Evolutionary conservation across 2,888 invertebrate genomes (phyloP).

Genomic region (Erebia aethiops): DNA sequence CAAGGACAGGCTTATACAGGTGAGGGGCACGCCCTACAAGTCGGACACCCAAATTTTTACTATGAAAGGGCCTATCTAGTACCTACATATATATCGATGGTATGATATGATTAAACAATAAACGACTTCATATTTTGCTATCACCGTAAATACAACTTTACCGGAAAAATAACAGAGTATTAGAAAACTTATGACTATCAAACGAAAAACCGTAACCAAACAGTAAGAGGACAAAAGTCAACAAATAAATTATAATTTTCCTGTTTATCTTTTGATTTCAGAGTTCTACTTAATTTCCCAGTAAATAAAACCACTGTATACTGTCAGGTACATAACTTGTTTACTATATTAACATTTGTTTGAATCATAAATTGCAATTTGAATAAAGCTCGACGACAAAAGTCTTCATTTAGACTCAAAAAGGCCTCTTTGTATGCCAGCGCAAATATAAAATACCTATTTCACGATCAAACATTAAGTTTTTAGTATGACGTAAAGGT

Average conservation of each 20-base stretch:
- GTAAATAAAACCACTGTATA: slow-evolving; percentile 12
- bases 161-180: neutral
- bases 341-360: slow-evolving; percentile 13
- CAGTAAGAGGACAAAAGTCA: neutral
- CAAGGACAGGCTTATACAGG: too few relatives aligned
- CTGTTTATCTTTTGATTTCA: neutral
- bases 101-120: too few relatives aligned
- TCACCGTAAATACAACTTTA: too few relatives aligned
- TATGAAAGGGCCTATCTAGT: too few relatives aligned
- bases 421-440: slow-evolving; percentile 27
- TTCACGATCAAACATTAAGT: slow-evolving; percentile 38
- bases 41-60: too few relatives aligned
- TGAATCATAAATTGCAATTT: slow-evolving; percentile 16
- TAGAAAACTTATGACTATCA: neutral
- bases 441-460: slow-evolving; percentile 33
- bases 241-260: neutral
- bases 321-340: neutral
- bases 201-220: neutral
- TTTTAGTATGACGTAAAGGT: slow-evolving; percentile 34
- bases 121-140: too few relatives aligned
- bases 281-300: neutral
- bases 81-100: too few relatives aligned
- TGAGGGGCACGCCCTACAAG: too few relatives aligned
- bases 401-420: slow-evolving; percentile 20
- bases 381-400: slow-evolving; percentile 13